Base-by-base conservation (phyloP, 2,888 invertebrate species). In the Spisula subtruncata region DNA sequence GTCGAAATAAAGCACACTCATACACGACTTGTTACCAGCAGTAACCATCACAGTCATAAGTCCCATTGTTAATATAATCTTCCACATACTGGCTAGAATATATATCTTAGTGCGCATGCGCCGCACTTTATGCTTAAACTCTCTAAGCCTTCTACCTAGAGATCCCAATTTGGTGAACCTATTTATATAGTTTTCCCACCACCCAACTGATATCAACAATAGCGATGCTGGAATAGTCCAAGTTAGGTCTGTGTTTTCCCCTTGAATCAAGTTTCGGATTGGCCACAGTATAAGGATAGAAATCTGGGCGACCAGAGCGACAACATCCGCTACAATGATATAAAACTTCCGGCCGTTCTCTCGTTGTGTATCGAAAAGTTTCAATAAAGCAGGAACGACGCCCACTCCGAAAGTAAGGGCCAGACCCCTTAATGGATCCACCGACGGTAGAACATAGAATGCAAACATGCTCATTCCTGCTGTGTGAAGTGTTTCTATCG, bases 101-200 rank as follows among this genome's bases (percentile, higher is more conserved):
- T 99, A 99, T 2, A 98, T 98, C 97, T 98, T 99, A 96, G 99
- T 99, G 83, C 99, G 98, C 0, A 98, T 98, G 86, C 98, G 97
- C 86, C 98, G 98, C 92, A 99, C 97, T 86, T 98, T 98, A 86
- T 97, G 97, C 91, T 98, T 98, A 92, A 99, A 97, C 86, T 98
- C 98, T 85, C 83, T 95, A 91, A 94, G 94, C 85, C 92, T 89
- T 20, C 81, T 82, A 66, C 95, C 95, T 14, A 95, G 89, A 71
- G 75, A 95, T 98, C 98, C 94, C 98, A 97, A 79, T 97, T 97
- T 96, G 88, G 99, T 99, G 94, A 98, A 98, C 89, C 98, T 97
- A 89, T 98, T 98, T 0, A 99, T 98, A 96, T 98, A 99, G 97
- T 99, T 99, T 97, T 99, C 99, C 99, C 99, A 99, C 99, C 99